Conservation (phyloP, 2,113 vertebrate species). For the Neolamprologus cancellatus region DNA sequence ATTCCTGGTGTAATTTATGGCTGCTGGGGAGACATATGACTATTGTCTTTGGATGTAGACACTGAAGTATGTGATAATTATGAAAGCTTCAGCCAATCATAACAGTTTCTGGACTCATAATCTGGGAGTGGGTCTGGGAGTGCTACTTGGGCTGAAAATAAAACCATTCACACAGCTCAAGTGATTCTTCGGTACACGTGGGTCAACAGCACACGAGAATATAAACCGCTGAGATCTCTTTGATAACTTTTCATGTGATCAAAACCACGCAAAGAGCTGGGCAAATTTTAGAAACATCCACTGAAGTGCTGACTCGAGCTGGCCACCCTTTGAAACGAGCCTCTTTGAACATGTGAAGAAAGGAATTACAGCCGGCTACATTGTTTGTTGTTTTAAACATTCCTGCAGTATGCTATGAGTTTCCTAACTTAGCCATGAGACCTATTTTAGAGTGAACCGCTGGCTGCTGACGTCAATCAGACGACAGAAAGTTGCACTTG, state of each 20-base stretch:
- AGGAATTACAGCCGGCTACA: constrained; percentile 44
- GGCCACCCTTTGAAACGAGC: constrained; percentile 12
- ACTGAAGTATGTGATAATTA: constrained; percentile 39
- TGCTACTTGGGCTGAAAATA: constrained; percentile 31
- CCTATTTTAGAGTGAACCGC: constrained; percentile 67
- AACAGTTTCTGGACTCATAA: constrained; percentile 31
- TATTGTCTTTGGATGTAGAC: constrained; percentile 42
- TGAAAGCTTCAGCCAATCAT: constrained; percentile 21
- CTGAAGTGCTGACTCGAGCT: constrained; percentile 21
- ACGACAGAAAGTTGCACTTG: constrained; percentile 38
- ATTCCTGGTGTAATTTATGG: constrained; percentile 39
- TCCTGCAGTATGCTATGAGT: constrained; percentile 54
- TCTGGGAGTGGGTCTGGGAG: constrained; percentile 25
- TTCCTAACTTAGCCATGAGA: constrained; percentile 69
- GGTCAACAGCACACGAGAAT: constrained; percentile 34
- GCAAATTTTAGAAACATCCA: constrained; percentile 17
- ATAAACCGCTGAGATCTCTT: constrained; percentile 18
- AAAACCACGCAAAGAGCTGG: background rate
- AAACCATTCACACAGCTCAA: constrained; percentile 33
- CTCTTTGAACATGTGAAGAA: constrained; percentile 43
- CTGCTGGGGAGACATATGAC: constrained; percentile 27
- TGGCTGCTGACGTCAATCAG: constrained; percentile 65
- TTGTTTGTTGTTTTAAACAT: constrained; percentile 69
- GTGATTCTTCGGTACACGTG: background rate
- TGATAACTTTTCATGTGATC: constrained; percentile 43